phyloP scores from a whole-genome alignment of 2,888 invertebrate genomes.

The Euzophera pinguis region DNA sequence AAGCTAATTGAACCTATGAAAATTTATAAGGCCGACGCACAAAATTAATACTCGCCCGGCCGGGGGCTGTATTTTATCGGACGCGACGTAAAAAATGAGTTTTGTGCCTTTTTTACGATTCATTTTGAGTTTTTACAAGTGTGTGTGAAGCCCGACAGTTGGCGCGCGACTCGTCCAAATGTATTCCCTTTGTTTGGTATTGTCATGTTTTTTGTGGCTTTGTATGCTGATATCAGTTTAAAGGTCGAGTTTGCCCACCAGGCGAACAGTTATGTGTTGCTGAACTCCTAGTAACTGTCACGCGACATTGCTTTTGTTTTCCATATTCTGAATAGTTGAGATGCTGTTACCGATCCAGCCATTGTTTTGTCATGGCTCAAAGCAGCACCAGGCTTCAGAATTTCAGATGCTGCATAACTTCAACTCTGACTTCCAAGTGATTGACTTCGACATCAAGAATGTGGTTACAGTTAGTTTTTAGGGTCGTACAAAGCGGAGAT shows the following conservation, averaged over 20 bases:
- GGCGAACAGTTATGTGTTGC: constrained; percentile 29
- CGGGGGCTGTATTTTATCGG: constrained; percentile 65
- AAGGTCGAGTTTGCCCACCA: constrained; percentile 48
- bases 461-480: constrained; percentile 5
- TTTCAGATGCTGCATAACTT: constrained; percentile 2
- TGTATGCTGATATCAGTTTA: constrained; percentile 59
- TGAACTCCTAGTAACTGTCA: constrained; percentile 17
- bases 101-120: constrained; percentile 64
- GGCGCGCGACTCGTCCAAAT: constrained; percentile 58
- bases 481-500: background rate
- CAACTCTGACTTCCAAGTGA: constrained; percentile 6
- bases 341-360: constrained; percentile 8
- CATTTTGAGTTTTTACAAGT: constrained; percentile 56
- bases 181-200: constrained; percentile 67
- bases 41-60: constrained; percentile 66
- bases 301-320: constrained; percentile 5
- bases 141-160: constrained; percentile 62
- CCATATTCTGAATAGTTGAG: constrained; percentile 10
- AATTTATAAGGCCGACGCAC: constrained; percentile 69
- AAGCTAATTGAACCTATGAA: constrained; percentile 78
- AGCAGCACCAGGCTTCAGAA: background rate
- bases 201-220: constrained; percentile 50
- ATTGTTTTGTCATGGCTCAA: constrained; percentile 4
- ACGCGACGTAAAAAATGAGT: constrained; percentile 47
- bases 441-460: background rate